Percentiles rank a stretch among this genome's conserved stretches.
Evolutionary conservation across 1,140 invertebrate genomes (phyloP).

Genomic region (Helicoverpa armigera): DNA sequence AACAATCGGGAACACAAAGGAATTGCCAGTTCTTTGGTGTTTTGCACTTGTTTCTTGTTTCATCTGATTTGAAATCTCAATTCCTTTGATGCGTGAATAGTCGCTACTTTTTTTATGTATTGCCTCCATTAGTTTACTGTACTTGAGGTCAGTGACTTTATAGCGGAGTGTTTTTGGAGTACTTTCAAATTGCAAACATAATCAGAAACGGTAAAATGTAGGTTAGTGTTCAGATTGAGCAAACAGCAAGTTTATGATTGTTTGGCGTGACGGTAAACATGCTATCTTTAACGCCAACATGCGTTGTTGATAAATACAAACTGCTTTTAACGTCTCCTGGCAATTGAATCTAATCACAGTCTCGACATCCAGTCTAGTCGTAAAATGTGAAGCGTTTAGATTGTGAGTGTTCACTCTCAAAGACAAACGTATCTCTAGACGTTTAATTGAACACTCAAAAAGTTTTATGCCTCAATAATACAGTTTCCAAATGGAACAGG

Average conservation of each 20-base stretch:
- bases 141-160: conserved; percentile 24
- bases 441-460: conserved; percentile 7
- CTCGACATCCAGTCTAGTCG: background rate
- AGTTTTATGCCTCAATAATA: conserved; percentile 11
- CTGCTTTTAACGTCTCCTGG: background rate
- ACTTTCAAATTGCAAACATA: conserved; percentile 3
- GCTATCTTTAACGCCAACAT: background rate
- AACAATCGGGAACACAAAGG: conserved; percentile 33
- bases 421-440: conserved; percentile 14
- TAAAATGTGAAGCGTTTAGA: conserved; percentile 17
- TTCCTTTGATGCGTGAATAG: conserved; percentile 9
- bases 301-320: conserved; percentile 1
- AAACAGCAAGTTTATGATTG: conserved; percentile 19
- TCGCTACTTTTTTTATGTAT: background rate
- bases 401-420: background rate
- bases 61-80: conserved; percentile 8
- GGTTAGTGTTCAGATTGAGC: conserved; percentile 1
- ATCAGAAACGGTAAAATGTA: conserved; percentile 32
- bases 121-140: conserved; percentile 7
- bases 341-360: background rate
- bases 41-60: background rate
- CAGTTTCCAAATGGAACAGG: conserved; percentile 14
- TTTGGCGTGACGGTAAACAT: background rate
- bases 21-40: conserved; percentile 7
- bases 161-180: conserved; percentile 12